These are phyloP conservation scores for Drosophila pachea DNA, from an alignment of 1,140 invertebrate species.

Conservation along the genomic window DNA sequence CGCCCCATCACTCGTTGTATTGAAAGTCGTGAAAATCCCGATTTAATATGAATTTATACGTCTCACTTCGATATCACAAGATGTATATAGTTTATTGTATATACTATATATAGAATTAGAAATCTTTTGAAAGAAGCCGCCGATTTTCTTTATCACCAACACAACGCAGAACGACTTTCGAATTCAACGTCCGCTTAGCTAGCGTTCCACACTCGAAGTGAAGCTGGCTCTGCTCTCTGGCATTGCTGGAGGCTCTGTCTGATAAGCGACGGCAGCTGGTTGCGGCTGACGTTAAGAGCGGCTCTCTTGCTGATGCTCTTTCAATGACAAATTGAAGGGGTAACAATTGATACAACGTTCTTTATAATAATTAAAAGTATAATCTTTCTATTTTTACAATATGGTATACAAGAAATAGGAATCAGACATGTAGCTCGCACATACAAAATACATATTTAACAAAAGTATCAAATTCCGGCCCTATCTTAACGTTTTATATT, in stretches of 20 bases:
- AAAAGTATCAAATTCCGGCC: conserved; percentile 46
- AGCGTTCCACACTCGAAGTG: conserved; percentile 57
- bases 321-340: not conserved
- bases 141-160: conserved; percentile 46
- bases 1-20: conserved; percentile 57
- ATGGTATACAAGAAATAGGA: conserved; percentile 47
- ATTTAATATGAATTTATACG: conserved; percentile 30
- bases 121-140: conserved; percentile 48
- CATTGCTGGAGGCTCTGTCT: conserved; percentile 58
- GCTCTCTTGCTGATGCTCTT: conserved; percentile 26
- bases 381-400: conserved; percentile 35
- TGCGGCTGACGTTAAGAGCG: conserved; percentile 33
- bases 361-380: conserved; percentile 24
- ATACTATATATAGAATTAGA: conserved; percentile 36
- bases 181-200: conserved; percentile 49
- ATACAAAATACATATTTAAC: conserved; percentile 57
- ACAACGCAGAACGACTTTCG: conserved; percentile 16
- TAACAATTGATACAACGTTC: not conserved
- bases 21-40: conserved; percentile 13
- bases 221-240: conserved; percentile 46
- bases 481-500: conserved; percentile 25
- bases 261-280: conserved; percentile 48
- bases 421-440: conserved; percentile 35
- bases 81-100: conserved; percentile 17
- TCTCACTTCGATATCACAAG: conserved; percentile 12